Evolutionary conservation across 2,888 invertebrate genomes (phyloP).

Genomic region (Lasioglossum pauxillum): DNA sequence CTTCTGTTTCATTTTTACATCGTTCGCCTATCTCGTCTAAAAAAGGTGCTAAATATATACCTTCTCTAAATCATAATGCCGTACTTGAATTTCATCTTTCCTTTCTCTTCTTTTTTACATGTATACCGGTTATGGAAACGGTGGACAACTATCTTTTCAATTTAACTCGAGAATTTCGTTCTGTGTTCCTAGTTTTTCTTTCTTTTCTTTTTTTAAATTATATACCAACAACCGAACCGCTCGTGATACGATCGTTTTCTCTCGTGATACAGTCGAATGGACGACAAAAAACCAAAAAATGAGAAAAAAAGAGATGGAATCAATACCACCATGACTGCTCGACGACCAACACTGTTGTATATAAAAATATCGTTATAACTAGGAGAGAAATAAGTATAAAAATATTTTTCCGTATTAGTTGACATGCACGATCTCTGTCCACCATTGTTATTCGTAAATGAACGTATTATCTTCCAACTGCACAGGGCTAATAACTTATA

Average conservation of each 20-base stretch:
- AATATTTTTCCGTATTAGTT: conserved; percentile 53
- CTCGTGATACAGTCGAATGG: conserved; percentile 10
- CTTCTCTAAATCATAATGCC: conserved; percentile 70
- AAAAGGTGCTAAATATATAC: conserved; percentile 57
- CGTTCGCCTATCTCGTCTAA: conserved; percentile 66
- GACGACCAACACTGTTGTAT: conserved; percentile 51
- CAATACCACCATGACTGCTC: conserved; percentile 34
- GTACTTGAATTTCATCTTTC: conserved; percentile 62
- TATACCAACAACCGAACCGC: conserved; percentile 18
- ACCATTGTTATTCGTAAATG: conserved; percentile 58
- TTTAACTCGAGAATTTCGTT: conserved; percentile 36
- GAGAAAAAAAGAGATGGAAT: conserved; percentile 31
- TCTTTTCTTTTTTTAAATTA: conserved; percentile 17
- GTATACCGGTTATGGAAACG: conserved; percentile 62
- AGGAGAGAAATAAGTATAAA: conserved; percentile 61
- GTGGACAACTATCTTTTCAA: conserved; percentile 64
- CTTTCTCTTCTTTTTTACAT: conserved; percentile 20
- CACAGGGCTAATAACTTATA: conserved; percentile 60
- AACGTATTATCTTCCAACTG: conserved; percentile 59
- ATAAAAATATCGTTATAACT: conserved; percentile 62
- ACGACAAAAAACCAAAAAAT: background rate
- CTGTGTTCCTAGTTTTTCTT: background rate
- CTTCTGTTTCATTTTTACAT: conserved; percentile 52
- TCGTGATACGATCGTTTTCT: conserved; percentile 25
- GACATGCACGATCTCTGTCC: conserved; percentile 60